A percentile compares a stretch with the other conserved stretches of the same genome.
Conservation (phyloP, 1,140 invertebrate genomes). For the Drosophila tropicalis region DNA sequence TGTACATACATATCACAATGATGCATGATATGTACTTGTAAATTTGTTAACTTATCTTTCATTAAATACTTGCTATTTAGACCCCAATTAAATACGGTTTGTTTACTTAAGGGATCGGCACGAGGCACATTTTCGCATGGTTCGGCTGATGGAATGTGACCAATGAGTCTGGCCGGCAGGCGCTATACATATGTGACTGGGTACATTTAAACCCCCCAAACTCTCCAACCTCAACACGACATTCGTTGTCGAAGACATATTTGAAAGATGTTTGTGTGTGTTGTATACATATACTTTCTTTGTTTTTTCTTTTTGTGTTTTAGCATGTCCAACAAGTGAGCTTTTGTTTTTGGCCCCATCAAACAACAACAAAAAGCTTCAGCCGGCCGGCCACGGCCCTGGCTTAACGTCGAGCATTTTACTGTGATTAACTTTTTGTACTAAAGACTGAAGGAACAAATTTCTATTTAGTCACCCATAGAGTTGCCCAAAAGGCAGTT, state of each 20-base stretch:
- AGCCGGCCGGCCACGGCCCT: background rate
- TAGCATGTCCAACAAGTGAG: slow-evolving; percentile 9
- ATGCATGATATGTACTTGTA: background rate
- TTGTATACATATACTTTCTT: background rate
- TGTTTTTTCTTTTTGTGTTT: background rate
- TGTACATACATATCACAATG: background rate
- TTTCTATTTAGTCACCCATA: slow-evolving; percentile 3
- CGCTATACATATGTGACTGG: too few relatives aligned
- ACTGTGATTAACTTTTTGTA: too few relatives aligned
- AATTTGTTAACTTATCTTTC: slow-evolving; percentile 10
- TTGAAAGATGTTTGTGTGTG: background rate
- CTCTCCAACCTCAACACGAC: too few relatives aligned
- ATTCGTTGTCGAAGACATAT: too few relatives aligned
- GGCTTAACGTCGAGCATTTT: background rate
- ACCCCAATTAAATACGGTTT: slow-evolving; percentile 7
- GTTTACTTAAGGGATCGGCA: background rate
- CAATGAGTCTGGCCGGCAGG: too few relatives aligned
- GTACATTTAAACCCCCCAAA: too few relatives aligned
- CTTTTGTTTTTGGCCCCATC: slow-evolving; percentile 6
- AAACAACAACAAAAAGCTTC: slow-evolving; percentile 5
- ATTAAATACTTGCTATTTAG: background rate
- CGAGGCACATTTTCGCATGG: background rate
- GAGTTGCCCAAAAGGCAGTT: slow-evolving; percentile 5
- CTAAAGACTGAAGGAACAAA: too few relatives aligned
- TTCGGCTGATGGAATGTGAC: background rate